These are phyloP conservation scores for Perizoma affinitatum DNA, from an alignment of 2,888 invertebrate species.

Conservation along the genomic window DNA sequence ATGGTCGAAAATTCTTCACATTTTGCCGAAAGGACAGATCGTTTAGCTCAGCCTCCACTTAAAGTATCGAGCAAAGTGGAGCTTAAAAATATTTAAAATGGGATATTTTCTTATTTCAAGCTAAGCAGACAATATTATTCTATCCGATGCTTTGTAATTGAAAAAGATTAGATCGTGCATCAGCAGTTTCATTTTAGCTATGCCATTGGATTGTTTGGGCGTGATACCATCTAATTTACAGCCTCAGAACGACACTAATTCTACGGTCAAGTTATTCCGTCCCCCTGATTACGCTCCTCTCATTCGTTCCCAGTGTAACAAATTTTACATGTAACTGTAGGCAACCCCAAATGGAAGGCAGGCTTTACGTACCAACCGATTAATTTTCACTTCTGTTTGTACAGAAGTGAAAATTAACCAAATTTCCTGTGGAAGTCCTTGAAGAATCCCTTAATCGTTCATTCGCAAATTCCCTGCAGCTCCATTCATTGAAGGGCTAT, in stretches of 20 bases:
- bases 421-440: slow-evolving; percentile 34
- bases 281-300: not conserved
- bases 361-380: slow-evolving; percentile 42
- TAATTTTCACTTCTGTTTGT: slow-evolving; percentile 43
- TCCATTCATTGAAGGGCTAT: slow-evolving; percentile 46
- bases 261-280: too few relatives aligned
- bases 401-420: slow-evolving; percentile 5
- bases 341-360: slow-evolving; percentile 10
- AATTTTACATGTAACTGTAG: not conserved
- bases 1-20: slow-evolving; percentile 46
- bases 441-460: slow-evolving; percentile 51
- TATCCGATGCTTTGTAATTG: too few relatives aligned
- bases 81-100: too few relatives aligned
- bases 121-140: too few relatives aligned
- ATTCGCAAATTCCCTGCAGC: slow-evolving; percentile 44
- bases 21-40: slow-evolving; percentile 38
- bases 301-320: not conserved
- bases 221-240: too few relatives aligned
- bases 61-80: not conserved
- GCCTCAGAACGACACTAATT: too few relatives aligned
- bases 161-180: too few relatives aligned
- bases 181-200: too few relatives aligned
- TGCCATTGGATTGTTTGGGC: too few relatives aligned
- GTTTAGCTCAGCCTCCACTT: slow-evolving; percentile 1
- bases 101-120: too few relatives aligned